A percentile compares a stretch with the other conserved stretches of the same genome.
phyloP scores from a whole-genome alignment of 2,888 invertebrate species.

The Reticulitermes lucifugus region DNA sequence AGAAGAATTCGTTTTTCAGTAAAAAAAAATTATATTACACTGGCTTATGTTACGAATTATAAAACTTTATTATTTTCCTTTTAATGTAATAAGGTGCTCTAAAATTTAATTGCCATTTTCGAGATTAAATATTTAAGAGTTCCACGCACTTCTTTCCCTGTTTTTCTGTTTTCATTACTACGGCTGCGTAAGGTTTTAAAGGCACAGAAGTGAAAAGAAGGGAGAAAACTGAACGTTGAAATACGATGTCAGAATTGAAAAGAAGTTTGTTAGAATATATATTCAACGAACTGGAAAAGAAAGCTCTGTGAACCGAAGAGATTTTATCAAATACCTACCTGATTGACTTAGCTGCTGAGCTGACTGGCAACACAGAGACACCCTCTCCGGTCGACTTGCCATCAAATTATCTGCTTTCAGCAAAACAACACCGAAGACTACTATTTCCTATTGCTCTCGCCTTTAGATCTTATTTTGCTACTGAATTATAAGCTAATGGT shows the following conservation, averaged over 20 bases:
- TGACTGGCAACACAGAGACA: slow-evolving; percentile 22
- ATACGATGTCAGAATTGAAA: slow-evolving; percentile 37
- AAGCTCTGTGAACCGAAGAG: slow-evolving; percentile 31
- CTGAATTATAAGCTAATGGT: no score
- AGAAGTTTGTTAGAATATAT: slow-evolving; percentile 39
- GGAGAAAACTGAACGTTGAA: slow-evolving; percentile 12
- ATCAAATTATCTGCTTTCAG: slow-evolving; percentile 15
- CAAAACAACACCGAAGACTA: not conserved
- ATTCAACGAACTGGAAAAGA: slow-evolving; percentile 34
- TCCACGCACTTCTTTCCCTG: not conserved
- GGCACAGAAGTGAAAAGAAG: not conserved
- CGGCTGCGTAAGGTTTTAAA: not conserved
- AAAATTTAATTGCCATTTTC: not conserved
- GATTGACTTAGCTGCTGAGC: slow-evolving; percentile 34
- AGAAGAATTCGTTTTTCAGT: no score
- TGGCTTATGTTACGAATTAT: no score
- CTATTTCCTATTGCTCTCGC: not conserved
- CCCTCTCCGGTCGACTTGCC: slow-evolving; percentile 1
- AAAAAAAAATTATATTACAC: no score
- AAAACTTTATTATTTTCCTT: no score
- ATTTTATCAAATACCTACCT: slow-evolving; percentile 35
- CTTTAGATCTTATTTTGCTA: not conserved
- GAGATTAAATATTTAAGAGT: slow-evolving; percentile 4
- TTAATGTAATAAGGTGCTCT: not conserved
- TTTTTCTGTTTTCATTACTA: not conserved